phyloP scores from a whole-genome alignment of 2,888 invertebrate species.

The Abrostola tripartita region DNA sequence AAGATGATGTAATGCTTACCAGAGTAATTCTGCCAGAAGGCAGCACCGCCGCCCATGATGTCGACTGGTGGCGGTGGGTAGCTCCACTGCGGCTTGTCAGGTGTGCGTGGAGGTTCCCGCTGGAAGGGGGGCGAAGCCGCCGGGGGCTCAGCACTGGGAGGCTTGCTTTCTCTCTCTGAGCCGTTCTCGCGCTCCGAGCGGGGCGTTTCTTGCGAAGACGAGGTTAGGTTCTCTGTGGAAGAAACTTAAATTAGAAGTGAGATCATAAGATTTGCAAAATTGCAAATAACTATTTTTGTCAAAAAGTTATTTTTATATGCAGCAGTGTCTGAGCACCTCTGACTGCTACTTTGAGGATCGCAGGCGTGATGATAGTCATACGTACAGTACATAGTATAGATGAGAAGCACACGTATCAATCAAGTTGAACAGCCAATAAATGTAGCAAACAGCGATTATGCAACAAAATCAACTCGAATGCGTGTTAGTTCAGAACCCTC shows the following conservation, averaged over 20 bases:
- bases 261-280: slow-evolving; percentile 12
- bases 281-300: not conserved
- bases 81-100: slow-evolving; percentile 87
- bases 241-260: slow-evolving; percentile 30
- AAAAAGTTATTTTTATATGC: not conserved
- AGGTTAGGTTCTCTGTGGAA: slow-evolving; percentile 78
- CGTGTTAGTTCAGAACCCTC: slow-evolving; percentile 84
- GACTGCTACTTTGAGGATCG: no score
- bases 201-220: slow-evolving; percentile 74
- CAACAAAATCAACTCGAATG: slow-evolving; percentile 83
- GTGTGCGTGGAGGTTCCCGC: slow-evolving; percentile 82
- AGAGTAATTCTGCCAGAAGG: slow-evolving; percentile 97
- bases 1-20: slow-evolving; percentile 88
- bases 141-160: slow-evolving; percentile 82
- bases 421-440: slow-evolving; percentile 72
- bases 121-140: slow-evolving; percentile 83
- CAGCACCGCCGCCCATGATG: slow-evolving; percentile 94
- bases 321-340: not conserved
- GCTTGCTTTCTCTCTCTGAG: slow-evolving; percentile 84
- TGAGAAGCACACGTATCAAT: slow-evolving; percentile 48
- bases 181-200: slow-evolving; percentile 83
- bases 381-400: not conserved
- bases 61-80: slow-evolving; percentile 89
- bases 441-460: slow-evolving; percentile 80
- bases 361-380: no score